A percentile compares a stretch with the other conserved stretches of the same genome.
These are phyloP conservation scores for Lepus oiostolus DNA, from an alignment of 2,797 vertebrate genomes.

Conservation along the genomic window DNA sequence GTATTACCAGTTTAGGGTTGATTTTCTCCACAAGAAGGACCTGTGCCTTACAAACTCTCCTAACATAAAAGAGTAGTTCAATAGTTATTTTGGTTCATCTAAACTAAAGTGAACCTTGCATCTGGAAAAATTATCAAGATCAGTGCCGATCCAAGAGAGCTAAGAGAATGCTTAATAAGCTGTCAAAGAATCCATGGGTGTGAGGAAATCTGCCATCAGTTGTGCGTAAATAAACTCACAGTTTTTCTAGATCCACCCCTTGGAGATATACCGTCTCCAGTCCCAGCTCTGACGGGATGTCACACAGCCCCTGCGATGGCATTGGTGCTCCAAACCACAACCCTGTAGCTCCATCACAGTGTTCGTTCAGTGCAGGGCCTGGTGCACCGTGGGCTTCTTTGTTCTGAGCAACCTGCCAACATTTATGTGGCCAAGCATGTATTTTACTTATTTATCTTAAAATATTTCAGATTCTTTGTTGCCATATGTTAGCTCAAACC, in stretches of 20 bases:
- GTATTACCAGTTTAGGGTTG: background rate
- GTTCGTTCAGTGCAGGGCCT: background rate
- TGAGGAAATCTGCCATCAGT: background rate
- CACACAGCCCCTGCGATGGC: background rate
- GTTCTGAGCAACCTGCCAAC: background rate
- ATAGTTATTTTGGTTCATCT: background rate
- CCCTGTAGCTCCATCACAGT: too few relatives aligned
- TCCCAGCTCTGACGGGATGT: background rate
- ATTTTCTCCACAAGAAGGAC: background rate
- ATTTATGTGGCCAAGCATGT: background rate
- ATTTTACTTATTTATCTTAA: background rate
- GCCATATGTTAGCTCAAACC: background rate
- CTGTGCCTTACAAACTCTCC: background rate
- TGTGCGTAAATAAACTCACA: background rate
- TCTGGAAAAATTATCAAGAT: background rate
- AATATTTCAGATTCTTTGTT: background rate
- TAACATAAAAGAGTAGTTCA: background rate
- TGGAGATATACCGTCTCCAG: background rate
- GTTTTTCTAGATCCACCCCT: background rate
- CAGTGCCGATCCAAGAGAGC: background rate
- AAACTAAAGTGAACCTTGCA: slow-evolving; percentile 2
- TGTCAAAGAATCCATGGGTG: background rate
- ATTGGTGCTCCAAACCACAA: background rate
- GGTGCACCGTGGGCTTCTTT: background rate
- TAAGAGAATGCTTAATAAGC: background rate